Conservation (phyloP, 1,140 invertebrate genomes). For the Trichonephila clavata region DNA sequence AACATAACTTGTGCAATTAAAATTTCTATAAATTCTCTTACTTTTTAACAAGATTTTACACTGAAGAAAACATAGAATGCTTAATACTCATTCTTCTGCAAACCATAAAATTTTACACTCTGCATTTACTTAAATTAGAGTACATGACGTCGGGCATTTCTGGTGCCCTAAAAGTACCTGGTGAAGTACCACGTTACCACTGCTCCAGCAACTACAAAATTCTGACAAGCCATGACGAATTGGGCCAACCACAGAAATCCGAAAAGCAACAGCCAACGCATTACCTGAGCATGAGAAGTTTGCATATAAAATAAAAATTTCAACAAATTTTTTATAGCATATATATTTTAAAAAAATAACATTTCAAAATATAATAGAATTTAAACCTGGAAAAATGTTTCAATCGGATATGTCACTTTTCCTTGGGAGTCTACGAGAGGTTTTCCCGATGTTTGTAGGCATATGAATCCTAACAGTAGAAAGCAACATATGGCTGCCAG, state of each 20-base stretch:
- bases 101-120: no score
- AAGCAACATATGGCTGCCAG: conserved; percentile 83
- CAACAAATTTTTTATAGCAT: no score
- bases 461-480: conserved; percentile 85
- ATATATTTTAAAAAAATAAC: no score
- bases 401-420: conserved; percentile 82
- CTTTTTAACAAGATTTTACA: no score
- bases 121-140: no score
- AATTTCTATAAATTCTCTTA: no score
- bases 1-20: no score
- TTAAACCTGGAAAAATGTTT: conserved; percentile 82
- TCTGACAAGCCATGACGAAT: conserved; percentile 89
- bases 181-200: conserved; percentile 90
- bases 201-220: conserved; percentile 88
- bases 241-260: conserved; percentile 88
- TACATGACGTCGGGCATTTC: no score
- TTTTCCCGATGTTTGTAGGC: conserved; percentile 85
- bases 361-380: neutral
- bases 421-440: conserved; percentile 81
- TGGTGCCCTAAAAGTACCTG: conserved; percentile 82
- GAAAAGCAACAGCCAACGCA: conserved; percentile 83
- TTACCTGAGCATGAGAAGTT: conserved; percentile 21
- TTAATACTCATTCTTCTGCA: no score
- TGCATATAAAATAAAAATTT: neutral
- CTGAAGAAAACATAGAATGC: no score